Evolutionary conservation across 37 sponge, comb jelly and placozoan genomes (phyloP).

Genomic region (Tethya wilhelma): DNA sequence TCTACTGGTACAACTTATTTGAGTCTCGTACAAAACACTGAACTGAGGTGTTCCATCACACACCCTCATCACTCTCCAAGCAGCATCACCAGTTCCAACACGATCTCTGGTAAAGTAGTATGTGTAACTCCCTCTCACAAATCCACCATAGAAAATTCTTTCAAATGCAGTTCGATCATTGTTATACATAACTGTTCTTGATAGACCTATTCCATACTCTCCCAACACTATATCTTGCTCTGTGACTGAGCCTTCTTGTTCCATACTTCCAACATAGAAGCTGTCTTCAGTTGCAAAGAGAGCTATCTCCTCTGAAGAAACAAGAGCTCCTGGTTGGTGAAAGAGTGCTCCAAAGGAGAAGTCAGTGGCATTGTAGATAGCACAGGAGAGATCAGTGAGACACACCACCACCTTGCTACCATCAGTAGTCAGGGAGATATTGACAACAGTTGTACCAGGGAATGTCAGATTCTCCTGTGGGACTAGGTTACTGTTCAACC

Average conservation of each 20-base stretch:
- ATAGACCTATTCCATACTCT: too few relatives aligned
- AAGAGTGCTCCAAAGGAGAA: neutral
- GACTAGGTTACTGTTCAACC: conserved; percentile 13
- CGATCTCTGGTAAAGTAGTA: conserved; percentile 11
- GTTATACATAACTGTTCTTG: too few relatives aligned
- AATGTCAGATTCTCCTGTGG: conserved; percentile 14
- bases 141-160: conserved; percentile 7
- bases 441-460: neutral
- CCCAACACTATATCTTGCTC: neutral
- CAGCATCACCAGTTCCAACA: neutral
- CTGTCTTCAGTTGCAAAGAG: too few relatives aligned
- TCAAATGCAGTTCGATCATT: neutral
- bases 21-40: conserved; percentile 4
- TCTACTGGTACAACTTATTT: neutral
- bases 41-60: conserved; percentile 21
- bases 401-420: conserved; percentile 26
- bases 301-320: neutral
- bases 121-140: conserved; percentile 1
- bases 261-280: too few relatives aligned
- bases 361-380: conserved; percentile 22
- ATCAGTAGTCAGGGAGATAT: conserved; percentile 18
- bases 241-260: neutral
- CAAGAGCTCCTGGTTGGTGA: neutral
- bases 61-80: conserved; percentile 11
- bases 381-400: conserved; percentile 20